Evolutionary conservation across 2,888 invertebrate species (phyloP).

Genomic region (Cepaea hortensis): DNA sequence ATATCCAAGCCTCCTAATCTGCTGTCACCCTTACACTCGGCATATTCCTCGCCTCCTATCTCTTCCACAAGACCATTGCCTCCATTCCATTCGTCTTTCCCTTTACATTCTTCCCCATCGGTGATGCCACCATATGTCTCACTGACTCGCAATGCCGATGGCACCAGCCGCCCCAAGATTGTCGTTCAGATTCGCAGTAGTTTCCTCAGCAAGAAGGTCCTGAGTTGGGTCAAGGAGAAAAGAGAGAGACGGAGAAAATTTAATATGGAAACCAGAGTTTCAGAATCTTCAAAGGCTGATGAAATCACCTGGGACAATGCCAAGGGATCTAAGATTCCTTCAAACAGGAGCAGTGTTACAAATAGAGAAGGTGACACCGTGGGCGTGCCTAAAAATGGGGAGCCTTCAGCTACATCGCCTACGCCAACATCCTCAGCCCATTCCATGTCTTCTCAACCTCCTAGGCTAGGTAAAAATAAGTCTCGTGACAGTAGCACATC

Average conservation of each 20-base stretch:
- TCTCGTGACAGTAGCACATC: neutral
- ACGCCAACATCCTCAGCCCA: slow-evolving; percentile 12
- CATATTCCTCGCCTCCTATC: slow-evolving; percentile 14
- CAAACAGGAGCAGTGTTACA: neutral
- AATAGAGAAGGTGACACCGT: slow-evolving; percentile 15
- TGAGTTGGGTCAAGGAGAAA: slow-evolving; percentile 23
- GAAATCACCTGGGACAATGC: neutral
- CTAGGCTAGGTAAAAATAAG: slow-evolving; percentile 18
- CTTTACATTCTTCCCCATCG: slow-evolving; percentile 9
- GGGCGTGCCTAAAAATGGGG: neutral
- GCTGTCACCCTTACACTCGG: neutral
- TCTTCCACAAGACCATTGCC: slow-evolving; percentile 41
- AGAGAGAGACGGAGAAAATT: neutral
- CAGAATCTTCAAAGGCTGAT: slow-evolving; percentile 16
- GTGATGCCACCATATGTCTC: slow-evolving; percentile 29
- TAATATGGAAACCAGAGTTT: neutral
- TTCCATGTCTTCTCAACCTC: neutral
- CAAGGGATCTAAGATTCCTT: neutral
- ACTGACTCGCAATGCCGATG: slow-evolving; percentile 14
- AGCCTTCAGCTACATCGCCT: neutral
- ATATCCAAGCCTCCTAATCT: slow-evolving; percentile 35
- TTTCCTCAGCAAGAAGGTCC: slow-evolving; percentile 8
- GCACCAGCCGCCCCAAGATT: slow-evolving; percentile 27
- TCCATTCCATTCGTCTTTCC: slow-evolving; percentile 37
- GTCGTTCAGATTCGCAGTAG: slow-evolving; percentile 10